phyloP scores from a whole-genome alignment of 64 coral and sea anemone genomes.

The Acropora tenuis region DNA sequence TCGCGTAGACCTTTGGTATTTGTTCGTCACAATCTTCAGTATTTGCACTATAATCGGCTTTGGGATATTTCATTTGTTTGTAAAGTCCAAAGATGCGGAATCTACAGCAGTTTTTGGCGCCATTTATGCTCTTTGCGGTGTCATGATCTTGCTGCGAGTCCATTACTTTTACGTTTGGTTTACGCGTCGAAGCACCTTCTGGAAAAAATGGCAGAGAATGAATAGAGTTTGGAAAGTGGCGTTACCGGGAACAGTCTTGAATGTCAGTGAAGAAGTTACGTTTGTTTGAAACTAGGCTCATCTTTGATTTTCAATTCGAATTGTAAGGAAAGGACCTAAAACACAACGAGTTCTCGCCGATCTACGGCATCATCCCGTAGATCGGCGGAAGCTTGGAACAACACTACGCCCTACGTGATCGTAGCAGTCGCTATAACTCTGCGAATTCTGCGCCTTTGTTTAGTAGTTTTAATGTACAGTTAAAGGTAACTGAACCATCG shows the following conservation, averaged over 20 bases:
- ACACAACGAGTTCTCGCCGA: no score
- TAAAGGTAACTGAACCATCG: no score
- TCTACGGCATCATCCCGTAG: no score
- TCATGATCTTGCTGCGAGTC: conserved; percentile 78
- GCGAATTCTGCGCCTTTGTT: no score
- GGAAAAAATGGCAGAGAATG: conserved; percentile 72
- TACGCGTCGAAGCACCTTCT: conserved; percentile 70
- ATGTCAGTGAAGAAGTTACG: conserved; percentile 25
- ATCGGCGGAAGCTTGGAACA: no score
- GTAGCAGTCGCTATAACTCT: no score
- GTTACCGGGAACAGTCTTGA: conserved; percentile 2
- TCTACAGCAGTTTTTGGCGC: conserved; percentile 76
- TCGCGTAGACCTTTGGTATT: conserved; percentile 82
- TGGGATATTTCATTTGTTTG: conserved; percentile 70
- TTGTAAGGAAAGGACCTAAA: no score
- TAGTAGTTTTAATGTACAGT: no score
- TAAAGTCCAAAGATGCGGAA: conserved; percentile 61
- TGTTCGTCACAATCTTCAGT: conserved; percentile 81
- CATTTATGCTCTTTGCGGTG: conserved; percentile 77
- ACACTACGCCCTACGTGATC: no score
- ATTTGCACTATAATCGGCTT: conserved; percentile 73
- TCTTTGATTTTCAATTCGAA: no score
- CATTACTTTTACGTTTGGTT: conserved; percentile 92
- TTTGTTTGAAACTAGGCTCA: neutral
- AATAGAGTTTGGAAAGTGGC: conserved; percentile 77